Percentiles rank a stretch among this genome's conserved stretches.
phyloP scores from a whole-genome alignment of 53 echinoderm and acorn worm species.

The Mesocentrotus franciscanus region DNA sequence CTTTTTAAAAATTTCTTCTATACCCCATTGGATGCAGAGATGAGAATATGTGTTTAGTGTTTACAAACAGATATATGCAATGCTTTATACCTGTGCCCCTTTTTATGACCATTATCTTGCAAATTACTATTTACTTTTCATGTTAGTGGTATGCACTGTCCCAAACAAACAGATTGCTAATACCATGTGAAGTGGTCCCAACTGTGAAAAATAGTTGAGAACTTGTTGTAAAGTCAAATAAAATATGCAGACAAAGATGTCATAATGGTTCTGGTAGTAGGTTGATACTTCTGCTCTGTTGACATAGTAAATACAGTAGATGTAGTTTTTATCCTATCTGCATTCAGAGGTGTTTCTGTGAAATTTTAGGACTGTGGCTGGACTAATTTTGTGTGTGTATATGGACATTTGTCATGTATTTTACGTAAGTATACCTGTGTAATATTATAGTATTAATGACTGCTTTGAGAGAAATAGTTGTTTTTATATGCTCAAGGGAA shows the following conservation, averaged over 20 bases:
- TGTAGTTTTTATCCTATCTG: not conserved
- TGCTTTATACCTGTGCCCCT: not conserved
- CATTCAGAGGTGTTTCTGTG: no score
- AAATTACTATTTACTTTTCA: slow-evolving; percentile 12
- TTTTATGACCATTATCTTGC: slow-evolving; percentile 38
- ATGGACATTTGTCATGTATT: no score
- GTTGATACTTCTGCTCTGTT: not conserved
- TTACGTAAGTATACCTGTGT: no score
- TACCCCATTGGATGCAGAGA: not conserved
- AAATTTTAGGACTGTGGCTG: no score
- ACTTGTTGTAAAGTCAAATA: not conserved
- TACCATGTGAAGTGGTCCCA: slow-evolving; percentile 20
- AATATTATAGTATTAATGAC: no score
- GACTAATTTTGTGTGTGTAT: no score
- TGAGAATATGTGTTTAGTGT: not conserved
- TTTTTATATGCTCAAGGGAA: no score
- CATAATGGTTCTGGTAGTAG: not conserved
- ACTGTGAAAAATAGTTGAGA: slow-evolving; percentile 4
- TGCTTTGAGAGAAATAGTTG: no score
- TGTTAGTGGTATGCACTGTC: not conserved
- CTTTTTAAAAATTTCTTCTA: no score
- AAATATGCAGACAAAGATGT: not conserved
- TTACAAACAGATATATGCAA: not conserved
- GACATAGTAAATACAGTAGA: not conserved
- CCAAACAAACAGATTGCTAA: not conserved